phyloP scores from a whole-genome alignment of 2,797 vertebrate species.

The Sylvilagus floridanus region DNA sequence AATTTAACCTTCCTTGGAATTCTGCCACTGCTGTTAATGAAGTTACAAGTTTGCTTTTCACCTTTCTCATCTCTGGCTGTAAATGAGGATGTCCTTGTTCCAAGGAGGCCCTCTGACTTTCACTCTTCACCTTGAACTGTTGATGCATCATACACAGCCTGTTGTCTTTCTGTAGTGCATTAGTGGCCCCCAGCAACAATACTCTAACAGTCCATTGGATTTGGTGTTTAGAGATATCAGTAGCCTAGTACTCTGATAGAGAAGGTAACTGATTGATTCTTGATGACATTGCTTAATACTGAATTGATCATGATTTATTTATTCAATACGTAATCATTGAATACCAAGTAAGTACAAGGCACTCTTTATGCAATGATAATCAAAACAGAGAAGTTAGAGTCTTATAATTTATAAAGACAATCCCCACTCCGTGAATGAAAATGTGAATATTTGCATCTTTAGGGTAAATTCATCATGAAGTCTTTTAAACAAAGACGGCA shows the following conservation, averaged over 20 bases:
- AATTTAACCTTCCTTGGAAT: slow-evolving; percentile 5
- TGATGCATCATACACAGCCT: neutral
- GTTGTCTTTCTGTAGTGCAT: neutral
- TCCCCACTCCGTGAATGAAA: neutral
- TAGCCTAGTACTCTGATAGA: neutral
- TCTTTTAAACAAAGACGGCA: slow-evolving; percentile 46
- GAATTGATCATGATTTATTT: slow-evolving; percentile 21
- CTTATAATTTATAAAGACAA: neutral
- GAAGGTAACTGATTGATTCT: slow-evolving; percentile 8
- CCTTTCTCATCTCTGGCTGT: neutral
- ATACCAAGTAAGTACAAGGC: neutral
- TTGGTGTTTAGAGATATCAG: slow-evolving; percentile 6
- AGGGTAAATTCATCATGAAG: neutral
- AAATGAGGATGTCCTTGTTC: neutral
- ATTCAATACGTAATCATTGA: slow-evolving; percentile 49
- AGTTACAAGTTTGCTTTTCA: neutral
- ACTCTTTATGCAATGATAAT: neutral
- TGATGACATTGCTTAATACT: neutral
- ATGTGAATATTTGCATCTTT: neutral
- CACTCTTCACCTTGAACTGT: neutral
- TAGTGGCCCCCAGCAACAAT: neutral
- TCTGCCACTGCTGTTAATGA: neutral
- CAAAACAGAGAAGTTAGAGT: neutral
- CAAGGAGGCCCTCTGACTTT: neutral
- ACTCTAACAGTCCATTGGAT: neutral